Base-by-base conservation (phyloP, 2,113 vertebrate genomes). In the Heliornis fulica region DNA sequence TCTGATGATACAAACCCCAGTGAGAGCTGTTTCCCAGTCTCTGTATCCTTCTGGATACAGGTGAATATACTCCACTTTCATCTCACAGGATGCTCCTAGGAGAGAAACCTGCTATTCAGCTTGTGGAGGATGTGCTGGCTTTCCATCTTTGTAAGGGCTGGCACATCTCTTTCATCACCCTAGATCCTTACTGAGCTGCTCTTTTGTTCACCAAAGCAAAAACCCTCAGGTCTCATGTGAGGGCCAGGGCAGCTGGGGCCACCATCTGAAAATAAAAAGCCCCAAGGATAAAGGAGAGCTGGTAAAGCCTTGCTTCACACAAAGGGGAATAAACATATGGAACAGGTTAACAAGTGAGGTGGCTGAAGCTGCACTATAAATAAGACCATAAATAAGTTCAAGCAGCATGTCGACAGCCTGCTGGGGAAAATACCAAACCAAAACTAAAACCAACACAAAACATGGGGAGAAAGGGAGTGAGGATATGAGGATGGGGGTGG, bases 241-340 rank as follows among this genome's bases (percentile, higher is more conserved):
- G 50, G 40, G 31, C 7, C 48, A 87, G 56, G 83, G 86, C 64
- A 90, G 71, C 68, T 90, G 83, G 43, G 79, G 64, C 79, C 88
- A 84, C 69, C 19, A 1, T 60, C 75, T 80, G 85, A 81, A 90
- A 90, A 90, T 31, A 66, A 87, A 94, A 92, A 88, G 56, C 60
- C 74, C 22, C 21, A 15, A 64, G 60, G 76, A 90, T 92, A 74
- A 92, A 83, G 93, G 68, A 86, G 48, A 66, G 14, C 48, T 78
- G 4, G 5, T 0, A 0, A 76, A 90, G 75, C 36, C 36, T 36
- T 20, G 16, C 88, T 93, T 87, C 56, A 75, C 93, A 87, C 71
- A 81, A 96, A 94, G 56, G 21, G 28, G 26, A 92, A 69, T 71
- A 94, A 96, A 75, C 96, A 96, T 90, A 81, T 94, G 96, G 96